A percentile compares a stretch with the other conserved stretches of the same genome.
Evolutionary conservation across 1,140 invertebrate genomes (phyloP).

Genomic region (Ptiloglossa arizonensis): DNA sequence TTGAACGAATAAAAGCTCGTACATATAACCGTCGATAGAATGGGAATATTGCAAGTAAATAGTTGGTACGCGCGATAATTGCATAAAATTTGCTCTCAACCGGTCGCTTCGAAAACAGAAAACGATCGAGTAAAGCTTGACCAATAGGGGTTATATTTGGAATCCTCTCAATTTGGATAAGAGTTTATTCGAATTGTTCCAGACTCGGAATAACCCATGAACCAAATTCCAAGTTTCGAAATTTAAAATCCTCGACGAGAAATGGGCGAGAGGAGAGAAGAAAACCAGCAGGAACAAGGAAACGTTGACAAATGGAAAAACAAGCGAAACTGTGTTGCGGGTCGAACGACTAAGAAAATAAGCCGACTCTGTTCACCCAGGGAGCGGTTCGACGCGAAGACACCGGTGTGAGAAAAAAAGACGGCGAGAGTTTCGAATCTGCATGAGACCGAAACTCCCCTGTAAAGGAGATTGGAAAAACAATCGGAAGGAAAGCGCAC

Average conservation of each 20-base stretch:
- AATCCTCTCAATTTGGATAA: no score
- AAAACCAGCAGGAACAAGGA: not conserved
- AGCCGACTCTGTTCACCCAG: slow-evolving; percentile 28
- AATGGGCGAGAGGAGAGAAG: no score
- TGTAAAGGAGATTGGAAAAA: slow-evolving; percentile 60
- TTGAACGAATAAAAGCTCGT: no score
- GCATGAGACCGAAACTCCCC: slow-evolving; percentile 33
- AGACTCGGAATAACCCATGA: not conserved
- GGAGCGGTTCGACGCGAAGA: slow-evolving; percentile 16
- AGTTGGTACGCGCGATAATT: no score
- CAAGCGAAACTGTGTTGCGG: slow-evolving; percentile 9
- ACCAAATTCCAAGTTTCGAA: slow-evolving; percentile 5
- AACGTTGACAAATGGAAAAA: slow-evolving; percentile 1
- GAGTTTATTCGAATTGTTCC: no score
- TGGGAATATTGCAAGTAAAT: no score
- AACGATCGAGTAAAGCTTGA: no score
- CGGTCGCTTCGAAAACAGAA: no score
- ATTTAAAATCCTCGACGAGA: slow-evolving; percentile 18
- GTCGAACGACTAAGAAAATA: slow-evolving; percentile 43
- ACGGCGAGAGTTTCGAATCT: slow-evolving; percentile 46
- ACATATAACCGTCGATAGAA: no score
- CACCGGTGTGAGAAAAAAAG: slow-evolving; percentile 1
- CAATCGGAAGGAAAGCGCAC: slow-evolving; percentile 46
- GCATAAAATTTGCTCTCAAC: no score
- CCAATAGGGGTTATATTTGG: no score